phyloP scores from a whole-genome alignment of 2,113 vertebrate genomes.

The Pavo muticus region DNA sequence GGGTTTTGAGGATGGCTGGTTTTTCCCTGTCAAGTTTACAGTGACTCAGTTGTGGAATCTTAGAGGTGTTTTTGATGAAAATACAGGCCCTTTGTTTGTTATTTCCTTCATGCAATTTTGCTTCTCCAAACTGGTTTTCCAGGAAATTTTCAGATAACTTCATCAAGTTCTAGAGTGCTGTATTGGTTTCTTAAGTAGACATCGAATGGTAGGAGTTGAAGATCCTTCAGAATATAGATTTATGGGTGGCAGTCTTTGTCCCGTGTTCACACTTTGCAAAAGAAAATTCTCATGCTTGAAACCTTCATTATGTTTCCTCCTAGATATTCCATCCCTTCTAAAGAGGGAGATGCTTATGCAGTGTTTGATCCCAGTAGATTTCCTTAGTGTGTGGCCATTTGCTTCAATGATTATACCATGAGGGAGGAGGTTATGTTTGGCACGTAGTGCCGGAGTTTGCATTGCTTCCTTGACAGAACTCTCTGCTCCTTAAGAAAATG shows the following conservation, averaged over 20 bases:
- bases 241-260: background rate
- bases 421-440: background rate
- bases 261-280: background rate
- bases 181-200: background rate
- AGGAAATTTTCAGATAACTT: background rate
- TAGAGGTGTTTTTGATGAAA: background rate
- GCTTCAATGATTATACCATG: background rate
- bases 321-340: background rate
- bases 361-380: background rate
- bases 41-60: background rate
- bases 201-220: background rate
- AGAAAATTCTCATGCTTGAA: background rate
- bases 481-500: background rate
- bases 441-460: background rate
- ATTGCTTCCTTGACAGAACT: background rate
- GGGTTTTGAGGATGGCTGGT: background rate
- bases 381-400: accelerated
- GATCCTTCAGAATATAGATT: background rate
- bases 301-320: background rate
- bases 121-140: background rate
- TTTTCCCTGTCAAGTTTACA: background rate
- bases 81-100: background rate
- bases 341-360: background rate
- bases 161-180: background rate
- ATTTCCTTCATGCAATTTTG: background rate